Conservation (phyloP, 2,888 invertebrate genomes). For the Hofmannophila pseudospretella region DNA sequence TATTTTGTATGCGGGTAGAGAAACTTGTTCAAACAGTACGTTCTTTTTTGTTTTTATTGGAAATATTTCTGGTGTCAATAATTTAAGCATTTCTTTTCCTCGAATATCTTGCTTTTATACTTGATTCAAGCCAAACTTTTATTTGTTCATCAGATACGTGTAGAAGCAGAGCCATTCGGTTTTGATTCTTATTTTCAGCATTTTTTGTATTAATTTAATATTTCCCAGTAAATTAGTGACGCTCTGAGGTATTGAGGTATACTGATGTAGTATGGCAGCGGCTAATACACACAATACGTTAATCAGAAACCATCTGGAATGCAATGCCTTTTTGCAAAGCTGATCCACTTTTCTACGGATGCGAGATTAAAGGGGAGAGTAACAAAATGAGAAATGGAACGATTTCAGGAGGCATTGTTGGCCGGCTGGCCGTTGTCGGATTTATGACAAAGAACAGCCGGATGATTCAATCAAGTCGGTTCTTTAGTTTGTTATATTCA, state of each 20-base stretch:
- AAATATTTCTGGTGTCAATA: slow-evolving; percentile 21
- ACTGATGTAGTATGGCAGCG: slow-evolving; percentile 1
- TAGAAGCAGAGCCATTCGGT: background rate
- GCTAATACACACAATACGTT: slow-evolving; percentile 55
- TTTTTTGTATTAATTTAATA: no score
- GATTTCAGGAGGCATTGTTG: slow-evolving; percentile 76
- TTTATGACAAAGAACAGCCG: slow-evolving; percentile 76
- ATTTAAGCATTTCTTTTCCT: slow-evolving; percentile 5
- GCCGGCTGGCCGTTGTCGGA: slow-evolving; percentile 72
- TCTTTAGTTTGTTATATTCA: slow-evolving; percentile 77
- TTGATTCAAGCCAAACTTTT: background rate
- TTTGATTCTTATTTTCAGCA: background rate
- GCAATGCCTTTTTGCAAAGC: slow-evolving; percentile 72
- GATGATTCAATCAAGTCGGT: slow-evolving; percentile 75
- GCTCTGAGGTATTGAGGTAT: background rate
- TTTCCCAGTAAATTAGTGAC: no score
- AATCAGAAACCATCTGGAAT: slow-evolving; percentile 68
- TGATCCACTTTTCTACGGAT: slow-evolving; percentile 76
- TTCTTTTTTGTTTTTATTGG: slow-evolving; percentile 22
- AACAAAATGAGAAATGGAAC: slow-evolving; percentile 78
- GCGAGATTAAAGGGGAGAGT: slow-evolving; percentile 76
- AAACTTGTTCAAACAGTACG: slow-evolving; percentile 26
- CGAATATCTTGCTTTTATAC: background rate
- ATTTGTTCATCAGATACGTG: background rate
- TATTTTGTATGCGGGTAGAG: slow-evolving; percentile 27